These are phyloP conservation scores for Wiebesia pumilae DNA, from an alignment of 1,140 invertebrate genomes.

Conservation along the genomic window DNA sequence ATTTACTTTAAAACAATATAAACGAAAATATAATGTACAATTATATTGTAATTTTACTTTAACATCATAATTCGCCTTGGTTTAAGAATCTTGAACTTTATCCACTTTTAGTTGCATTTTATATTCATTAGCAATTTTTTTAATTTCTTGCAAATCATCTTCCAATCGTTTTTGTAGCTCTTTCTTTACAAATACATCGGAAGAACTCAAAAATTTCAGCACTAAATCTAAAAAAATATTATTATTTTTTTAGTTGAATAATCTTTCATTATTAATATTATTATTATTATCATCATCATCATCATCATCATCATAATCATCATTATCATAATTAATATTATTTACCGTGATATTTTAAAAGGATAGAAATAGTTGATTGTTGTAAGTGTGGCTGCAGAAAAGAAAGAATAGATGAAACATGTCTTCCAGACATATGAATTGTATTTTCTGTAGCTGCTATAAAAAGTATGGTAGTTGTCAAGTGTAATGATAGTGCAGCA, in stretches of 20 bases:
- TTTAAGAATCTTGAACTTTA: slow-evolving; percentile 54
- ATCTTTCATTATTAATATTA: slow-evolving; percentile 38
- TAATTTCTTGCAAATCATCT: slow-evolving; percentile 72
- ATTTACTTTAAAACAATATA: slow-evolving; percentile 14
- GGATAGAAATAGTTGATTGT: slow-evolving; percentile 77
- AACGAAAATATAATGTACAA: slow-evolving; percentile 37
- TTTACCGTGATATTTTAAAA: slow-evolving; percentile 87
- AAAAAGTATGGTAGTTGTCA: slow-evolving; percentile 87
- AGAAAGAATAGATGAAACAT: slow-evolving; percentile 86
- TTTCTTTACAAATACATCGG: slow-evolving; percentile 70
- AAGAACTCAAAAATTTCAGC: slow-evolving; percentile 77
- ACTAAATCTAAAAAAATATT: slow-evolving; percentile 75
- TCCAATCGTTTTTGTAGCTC: slow-evolving; percentile 68
- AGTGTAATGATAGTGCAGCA: slow-evolving; percentile 88
- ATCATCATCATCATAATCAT: slow-evolving; percentile 49
- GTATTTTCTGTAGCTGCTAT: slow-evolving; percentile 86
- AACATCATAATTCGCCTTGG: slow-evolving; percentile 39
- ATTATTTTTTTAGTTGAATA: slow-evolving; percentile 36
- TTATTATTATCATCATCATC: slow-evolving; percentile 34
- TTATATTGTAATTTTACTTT: not conserved
- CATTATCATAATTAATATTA: slow-evolving; percentile 48
- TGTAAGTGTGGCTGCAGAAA: slow-evolving; percentile 83
- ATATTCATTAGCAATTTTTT: slow-evolving; percentile 74
- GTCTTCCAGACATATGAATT: slow-evolving; percentile 92
- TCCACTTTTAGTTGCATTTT: slow-evolving; percentile 71